A percentile compares a stretch with the other conserved stretches of the same genome.
These are phyloP conservation scores for Hipposideros armiger DNA, from an alignment of 2,113 vertebrate genomes.

Conservation along the genomic window DNA sequence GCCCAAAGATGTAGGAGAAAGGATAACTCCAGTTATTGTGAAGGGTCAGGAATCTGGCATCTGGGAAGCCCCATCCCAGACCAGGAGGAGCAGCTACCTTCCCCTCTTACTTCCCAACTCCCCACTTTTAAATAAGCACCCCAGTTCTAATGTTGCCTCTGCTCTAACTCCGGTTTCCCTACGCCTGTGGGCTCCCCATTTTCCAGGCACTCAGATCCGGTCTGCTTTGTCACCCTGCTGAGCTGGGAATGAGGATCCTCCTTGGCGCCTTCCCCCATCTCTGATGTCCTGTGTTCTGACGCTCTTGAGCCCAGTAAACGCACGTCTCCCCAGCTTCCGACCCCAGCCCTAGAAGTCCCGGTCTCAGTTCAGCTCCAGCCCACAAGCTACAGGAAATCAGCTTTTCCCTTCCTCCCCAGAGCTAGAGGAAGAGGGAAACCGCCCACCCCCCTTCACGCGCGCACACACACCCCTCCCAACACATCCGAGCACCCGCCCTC, in stretches of 20 bases:
- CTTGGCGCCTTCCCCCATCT: neutral
- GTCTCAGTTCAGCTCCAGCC: constrained; percentile 57
- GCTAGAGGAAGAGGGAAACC: constrained; percentile 80
- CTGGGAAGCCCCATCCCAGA: neutral
- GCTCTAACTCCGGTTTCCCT: neutral
- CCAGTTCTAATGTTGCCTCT: neutral
- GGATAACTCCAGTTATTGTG: neutral
- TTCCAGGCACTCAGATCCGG: neutral
- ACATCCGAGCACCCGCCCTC: constrained; percentile 72
- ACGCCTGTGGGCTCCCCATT: neutral
- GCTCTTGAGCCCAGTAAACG: neutral
- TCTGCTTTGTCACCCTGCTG: constrained; percentile 8
- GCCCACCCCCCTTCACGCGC: constrained; percentile 71
- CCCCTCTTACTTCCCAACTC: neutral
- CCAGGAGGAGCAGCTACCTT: neutral
- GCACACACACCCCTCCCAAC: constrained; percentile 76
- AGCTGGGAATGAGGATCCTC: neutral
- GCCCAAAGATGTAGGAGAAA: neutral
- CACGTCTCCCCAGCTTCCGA: constrained; percentile 44
- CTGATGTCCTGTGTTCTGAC: neutral
- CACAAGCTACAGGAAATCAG: constrained; percentile 82
- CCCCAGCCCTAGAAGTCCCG: constrained; percentile 59
- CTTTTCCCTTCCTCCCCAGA: constrained; percentile 81
- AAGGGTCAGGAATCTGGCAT: neutral
- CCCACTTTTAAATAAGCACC: neutral